phyloP scores from a whole-genome alignment of 37 sponge, comb jelly and placozoan species.

The Lycopodina hypogea region DNA sequence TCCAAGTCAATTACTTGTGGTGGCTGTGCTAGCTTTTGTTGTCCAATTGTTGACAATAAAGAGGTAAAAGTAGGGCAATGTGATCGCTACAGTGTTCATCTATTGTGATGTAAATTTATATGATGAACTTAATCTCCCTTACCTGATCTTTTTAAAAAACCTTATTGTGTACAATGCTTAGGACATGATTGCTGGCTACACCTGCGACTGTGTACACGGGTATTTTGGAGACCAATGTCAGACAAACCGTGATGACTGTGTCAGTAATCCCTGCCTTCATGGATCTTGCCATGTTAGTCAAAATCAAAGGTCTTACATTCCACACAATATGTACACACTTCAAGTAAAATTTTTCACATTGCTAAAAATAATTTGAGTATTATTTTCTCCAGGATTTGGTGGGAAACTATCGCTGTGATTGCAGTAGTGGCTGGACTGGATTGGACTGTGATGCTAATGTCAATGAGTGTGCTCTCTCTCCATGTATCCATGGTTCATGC shows the following conservation, averaged over 20 bases:
- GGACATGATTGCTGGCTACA: constrained; percentile 28
- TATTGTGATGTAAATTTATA: background rate
- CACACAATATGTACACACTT: background rate
- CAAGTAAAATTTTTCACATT: background rate
- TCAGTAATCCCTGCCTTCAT: constrained; percentile 25
- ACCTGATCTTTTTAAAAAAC: too few species aligned
- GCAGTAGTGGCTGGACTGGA: constrained; percentile 24
- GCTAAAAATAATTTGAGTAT: background rate
- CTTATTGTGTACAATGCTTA: constrained; percentile 1
- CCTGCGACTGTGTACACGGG: constrained; percentile 39
- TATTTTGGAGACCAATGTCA: constrained; percentile 41
- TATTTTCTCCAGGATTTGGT: background rate
- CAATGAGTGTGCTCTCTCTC: constrained; percentile 18
- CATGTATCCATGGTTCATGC: constrained; percentile 1
- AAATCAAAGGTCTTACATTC: background rate
- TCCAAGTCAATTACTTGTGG: too few species aligned
- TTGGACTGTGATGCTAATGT: constrained; percentile 18
- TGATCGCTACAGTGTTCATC: too few species aligned
- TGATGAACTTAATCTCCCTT: background rate
- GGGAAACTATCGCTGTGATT: background rate
- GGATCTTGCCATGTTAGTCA: constrained; percentile 22
- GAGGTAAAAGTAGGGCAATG: too few species aligned
- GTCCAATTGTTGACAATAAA: too few species aligned
- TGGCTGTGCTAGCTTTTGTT: too few species aligned
- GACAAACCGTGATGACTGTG: constrained; percentile 23